A percentile compares a stretch with the other conserved stretches of the same genome.
These are phyloP conservation scores for Sebastes paucispinis DNA, from an alignment of 2,797 vertebrate genomes.

Conservation along the genomic window DNA sequence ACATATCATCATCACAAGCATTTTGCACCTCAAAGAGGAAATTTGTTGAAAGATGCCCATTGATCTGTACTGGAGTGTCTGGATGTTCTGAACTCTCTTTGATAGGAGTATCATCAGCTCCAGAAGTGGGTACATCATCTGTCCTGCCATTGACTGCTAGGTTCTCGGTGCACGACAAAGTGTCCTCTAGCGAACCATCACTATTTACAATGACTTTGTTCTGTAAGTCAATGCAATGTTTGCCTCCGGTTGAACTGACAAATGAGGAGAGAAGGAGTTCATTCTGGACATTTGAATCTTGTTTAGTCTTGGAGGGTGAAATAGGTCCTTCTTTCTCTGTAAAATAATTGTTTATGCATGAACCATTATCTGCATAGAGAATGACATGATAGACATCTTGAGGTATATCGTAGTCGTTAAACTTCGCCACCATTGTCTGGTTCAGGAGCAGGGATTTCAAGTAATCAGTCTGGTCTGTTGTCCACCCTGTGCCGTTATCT, in stretches of 20 bases:
- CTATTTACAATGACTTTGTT: neutral
- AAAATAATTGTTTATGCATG: conserved; percentile 82
- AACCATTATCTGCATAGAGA: conserved; percentile 76
- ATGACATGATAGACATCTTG: conserved; percentile 84
- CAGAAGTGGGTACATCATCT: neutral
- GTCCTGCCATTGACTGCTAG: conserved; percentile 27
- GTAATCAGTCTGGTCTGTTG: conserved; percentile 64
- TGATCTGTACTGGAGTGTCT: neutral
- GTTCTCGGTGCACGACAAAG: neutral
- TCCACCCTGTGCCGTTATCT: conserved; percentile 79
- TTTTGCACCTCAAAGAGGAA: conserved; percentile 17
- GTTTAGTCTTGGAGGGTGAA: neutral
- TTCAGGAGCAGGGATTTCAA: conserved; percentile 83
- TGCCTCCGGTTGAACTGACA: neutral
- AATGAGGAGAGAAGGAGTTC: neutral
- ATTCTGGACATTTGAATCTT: neutral
- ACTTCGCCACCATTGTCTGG: conserved; percentile 77
- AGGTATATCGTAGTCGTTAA: conserved; percentile 75
- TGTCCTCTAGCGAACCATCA: neutral
- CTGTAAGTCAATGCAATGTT: neutral
- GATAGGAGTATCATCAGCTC: neutral
- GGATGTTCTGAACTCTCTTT: neutral
- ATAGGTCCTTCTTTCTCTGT: conserved; percentile 45
- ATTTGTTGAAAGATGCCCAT: conserved; percentile 1
- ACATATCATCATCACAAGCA: conserved; percentile 53